phyloP scores from a whole-genome alignment of 2,888 invertebrate species.

The Pantelozetes paolii region DNA sequence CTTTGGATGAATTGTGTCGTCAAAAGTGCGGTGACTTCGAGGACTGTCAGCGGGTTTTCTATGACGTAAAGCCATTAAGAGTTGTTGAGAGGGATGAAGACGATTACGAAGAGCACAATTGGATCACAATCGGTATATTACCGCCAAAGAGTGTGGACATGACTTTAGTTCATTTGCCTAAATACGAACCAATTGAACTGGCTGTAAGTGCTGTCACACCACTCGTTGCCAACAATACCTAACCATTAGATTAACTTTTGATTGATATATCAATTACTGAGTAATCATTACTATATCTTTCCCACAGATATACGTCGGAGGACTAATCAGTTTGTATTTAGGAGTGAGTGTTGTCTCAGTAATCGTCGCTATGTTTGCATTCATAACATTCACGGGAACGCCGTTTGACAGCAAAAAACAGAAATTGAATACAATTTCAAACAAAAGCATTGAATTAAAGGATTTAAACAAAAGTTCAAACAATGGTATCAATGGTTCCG shows the following conservation, averaged over 20 bases:
- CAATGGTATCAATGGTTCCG: background rate
- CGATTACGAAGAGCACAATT: constrained; percentile 18
- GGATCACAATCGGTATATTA: constrained; percentile 36
- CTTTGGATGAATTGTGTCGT: constrained; percentile 22
- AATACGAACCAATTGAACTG: constrained; percentile 35
- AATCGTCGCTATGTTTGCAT: background rate
- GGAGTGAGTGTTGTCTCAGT: constrained; percentile 24
- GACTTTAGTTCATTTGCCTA: constrained; percentile 37
- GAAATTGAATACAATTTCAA: background rate
- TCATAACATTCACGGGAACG: constrained; percentile 3
- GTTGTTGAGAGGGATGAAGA: constrained; percentile 37
- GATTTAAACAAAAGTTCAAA: background rate
- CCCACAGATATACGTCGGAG: constrained; percentile 38
- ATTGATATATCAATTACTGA: too few relatives aligned
- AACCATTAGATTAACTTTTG: too few relatives aligned
- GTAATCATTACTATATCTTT: background rate
- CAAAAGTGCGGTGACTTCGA: constrained; percentile 38
- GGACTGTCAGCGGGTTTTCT: constrained; percentile 36
- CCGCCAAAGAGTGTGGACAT: constrained; percentile 37
- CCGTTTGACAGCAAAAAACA: background rate
- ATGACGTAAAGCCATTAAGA: constrained; percentile 35
- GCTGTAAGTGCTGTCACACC: background rate
- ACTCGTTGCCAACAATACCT: background rate
- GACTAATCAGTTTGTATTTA: constrained; percentile 37
- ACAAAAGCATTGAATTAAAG: background rate